phyloP scores from a whole-genome alignment of 2,888 invertebrate genomes.

The Dioctria linearis region DNA sequence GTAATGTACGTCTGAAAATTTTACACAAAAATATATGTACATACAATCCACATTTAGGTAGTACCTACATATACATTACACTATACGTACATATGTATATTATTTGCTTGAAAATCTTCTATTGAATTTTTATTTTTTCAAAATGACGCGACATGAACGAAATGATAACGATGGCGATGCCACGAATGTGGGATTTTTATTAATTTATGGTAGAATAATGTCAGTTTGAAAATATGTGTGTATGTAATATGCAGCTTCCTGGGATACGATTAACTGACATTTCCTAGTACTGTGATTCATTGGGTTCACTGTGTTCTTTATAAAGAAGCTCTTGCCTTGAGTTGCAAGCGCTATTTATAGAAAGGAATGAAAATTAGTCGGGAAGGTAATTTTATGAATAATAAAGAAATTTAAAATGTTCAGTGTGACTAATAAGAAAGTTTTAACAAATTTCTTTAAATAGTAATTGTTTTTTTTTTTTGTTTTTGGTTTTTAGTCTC shows the following conservation, averaged over 20 bases:
- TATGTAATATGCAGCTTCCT: background rate
- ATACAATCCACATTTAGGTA: too few relatives aligned
- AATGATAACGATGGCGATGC: slow-evolving; percentile 20
- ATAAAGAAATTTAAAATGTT: too few relatives aligned
- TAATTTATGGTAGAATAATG: slow-evolving; percentile 30
- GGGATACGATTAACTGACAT: slow-evolving; percentile 24
- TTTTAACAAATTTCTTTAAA: too few relatives aligned
- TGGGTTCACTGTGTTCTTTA: slow-evolving; percentile 10
- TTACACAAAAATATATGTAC: too few relatives aligned
- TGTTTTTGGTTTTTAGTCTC: too few relatives aligned
- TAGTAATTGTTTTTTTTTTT: too few relatives aligned
- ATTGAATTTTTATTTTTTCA: slow-evolving; percentile 22
- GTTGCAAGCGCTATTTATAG: slow-evolving; percentile 28
- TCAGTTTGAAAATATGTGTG: background rate
- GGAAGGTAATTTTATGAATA: background rate
- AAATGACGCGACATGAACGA: slow-evolving; percentile 2
- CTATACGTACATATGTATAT: too few relatives aligned
- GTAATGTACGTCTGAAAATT: slow-evolving; percentile 6
- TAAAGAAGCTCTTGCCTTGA: background rate
- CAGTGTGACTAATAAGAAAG: too few relatives aligned
- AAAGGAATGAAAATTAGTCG: background rate
- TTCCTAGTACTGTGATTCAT: slow-evolving; percentile 23
- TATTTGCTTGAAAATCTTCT: slow-evolving; percentile 5
- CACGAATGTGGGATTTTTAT: slow-evolving; percentile 41
- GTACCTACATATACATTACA: too few relatives aligned